These are phyloP conservation scores for Eremobia ochroleuca DNA, from an alignment of 2,888 invertebrate genomes.

Conservation along the genomic window DNA sequence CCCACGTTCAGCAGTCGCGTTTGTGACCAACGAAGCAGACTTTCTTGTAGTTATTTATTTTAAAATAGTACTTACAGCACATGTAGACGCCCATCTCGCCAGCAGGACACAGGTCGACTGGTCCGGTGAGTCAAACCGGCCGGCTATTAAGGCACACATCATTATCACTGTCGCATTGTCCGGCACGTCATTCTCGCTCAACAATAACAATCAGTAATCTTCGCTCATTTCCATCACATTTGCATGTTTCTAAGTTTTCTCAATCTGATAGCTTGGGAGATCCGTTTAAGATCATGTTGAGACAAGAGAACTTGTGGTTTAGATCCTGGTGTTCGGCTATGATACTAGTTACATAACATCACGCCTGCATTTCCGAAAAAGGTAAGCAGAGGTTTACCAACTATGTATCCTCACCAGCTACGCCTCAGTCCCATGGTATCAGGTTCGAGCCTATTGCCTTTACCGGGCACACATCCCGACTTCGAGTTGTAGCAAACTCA, in stretches of 20 bases:
- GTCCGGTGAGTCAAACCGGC: background rate
- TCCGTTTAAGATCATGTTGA: conserved; percentile 41
- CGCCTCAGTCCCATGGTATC: background rate
- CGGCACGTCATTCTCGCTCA: conserved; percentile 30
- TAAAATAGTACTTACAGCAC: conserved; percentile 38
- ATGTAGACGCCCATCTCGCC: conserved; percentile 43
- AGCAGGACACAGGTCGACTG: conserved; percentile 41
- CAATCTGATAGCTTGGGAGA: conserved; percentile 48
- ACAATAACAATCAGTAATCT: conserved; percentile 57
- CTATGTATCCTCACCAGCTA: too few species aligned
- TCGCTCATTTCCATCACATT: conserved; percentile 66
- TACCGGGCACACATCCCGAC: background rate
- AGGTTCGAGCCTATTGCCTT: background rate
- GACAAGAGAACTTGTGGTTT: conserved; percentile 14
- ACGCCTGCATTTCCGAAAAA: background rate
- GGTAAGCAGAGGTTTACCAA: background rate
- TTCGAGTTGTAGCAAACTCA: background rate
- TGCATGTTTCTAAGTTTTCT: conserved; percentile 44
- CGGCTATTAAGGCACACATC: conserved; percentile 43
- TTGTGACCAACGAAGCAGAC: background rate
- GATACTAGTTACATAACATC: background rate
- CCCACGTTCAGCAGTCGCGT: background rate
- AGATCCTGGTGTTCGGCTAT: conserved; percentile 21
- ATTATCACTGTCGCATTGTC: conserved; percentile 46
- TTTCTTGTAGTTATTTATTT: background rate